Base-by-base conservation (phyloP, 1,140 invertebrate genomes). In the Drosophila ficusphila region DNA sequence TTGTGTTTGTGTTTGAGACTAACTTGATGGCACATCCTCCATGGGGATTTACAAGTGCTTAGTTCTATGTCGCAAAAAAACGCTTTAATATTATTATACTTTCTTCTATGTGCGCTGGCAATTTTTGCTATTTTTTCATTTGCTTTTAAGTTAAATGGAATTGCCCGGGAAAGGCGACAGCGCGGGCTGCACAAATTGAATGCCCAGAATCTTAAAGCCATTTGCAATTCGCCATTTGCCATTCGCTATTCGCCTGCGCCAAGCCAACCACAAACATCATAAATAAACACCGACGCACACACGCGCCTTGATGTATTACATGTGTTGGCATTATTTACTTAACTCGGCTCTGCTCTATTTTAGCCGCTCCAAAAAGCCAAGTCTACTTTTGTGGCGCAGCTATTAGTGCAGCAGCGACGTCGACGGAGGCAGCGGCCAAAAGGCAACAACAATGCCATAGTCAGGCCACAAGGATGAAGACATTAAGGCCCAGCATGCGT, bases 11-110 rank as follows among this genome's bases (percentile, higher is more conserved):
- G 52, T 83, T 83, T 76, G 83, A 83, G 83, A 89, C 83, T 89
- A 72, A 89, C 83, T 89, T 89, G 85, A 89, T 82, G 83, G 85
- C 85, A 89, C 79, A 89, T 89, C 76, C 85, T 89, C 79, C 82
- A 88, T 79, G 79, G 85, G 81, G 85, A 89, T 89, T 89, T 89
- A 89, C 85, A 89, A 89, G 85, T 89, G 85, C 85, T 89, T 89
- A 89, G 85, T 89, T 85, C 78, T 89, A 83, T 89, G 78, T 86
- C 77, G 74, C 77, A 86, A 85, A 88, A 83, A 88, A 88, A 88
- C 74, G 82, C 82, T 88, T 88, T 88, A 88, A 88, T 88, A 88
- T 88, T 88, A 88, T 88, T 88, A 85, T 86, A 85, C 85, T 86
- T 85, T 85, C 81, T 86, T 85, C 61, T 64, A 81, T 86, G 74